Evolutionary conservation across 2,113 vertebrate genomes (phyloP), one percentile per base, ranked within the genome.

Genomic region (Halcyon senegalensis): DNA sequence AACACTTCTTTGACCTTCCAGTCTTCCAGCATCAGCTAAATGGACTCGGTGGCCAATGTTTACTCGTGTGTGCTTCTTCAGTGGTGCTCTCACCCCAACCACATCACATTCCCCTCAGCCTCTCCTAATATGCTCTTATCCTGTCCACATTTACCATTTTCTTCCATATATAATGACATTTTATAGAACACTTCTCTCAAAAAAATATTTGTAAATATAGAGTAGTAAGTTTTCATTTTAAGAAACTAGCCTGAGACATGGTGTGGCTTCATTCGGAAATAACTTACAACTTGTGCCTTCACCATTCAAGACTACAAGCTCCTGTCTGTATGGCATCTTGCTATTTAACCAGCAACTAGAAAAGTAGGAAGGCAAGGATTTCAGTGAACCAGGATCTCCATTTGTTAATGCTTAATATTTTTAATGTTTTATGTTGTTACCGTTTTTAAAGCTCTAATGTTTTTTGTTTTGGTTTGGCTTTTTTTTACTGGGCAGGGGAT

Each of bases 1-100:
- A 1, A n/a, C 16, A 39, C 0, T 0, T 48, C 43, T 77, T 58
- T 46, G 56, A 59, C 37, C 19, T 74, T 46, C 1, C 1, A 70
- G 50, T 41, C 53, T 51, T 58, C 37, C 12, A 2, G 28, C 19
- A 63, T 17, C 3, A 1, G 41, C 64, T 60, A 10, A 56, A 60
- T 4, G 20, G 33, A 43, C 27, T 63, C 56, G 13, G 28, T 15
- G 9, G 44, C 24, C 33, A 86, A 44, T 16, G 39, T 21, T 50
- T 28, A 70, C 25, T 43, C 1, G 1, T 21, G 9, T 66, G 19
- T 43, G 16, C 11, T 25, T 75, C 60, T 75, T 25, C 83, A 79
- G 13, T 20, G 76, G 59, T 15, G 10, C 30, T 84, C 28, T 74
- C 33, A 75, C 4, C 9, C 24, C 25, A 39, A 5, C 11, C 39